Base-by-base conservation (phyloP, 2,888 invertebrate genomes). In the Thyatira batis region DNA sequence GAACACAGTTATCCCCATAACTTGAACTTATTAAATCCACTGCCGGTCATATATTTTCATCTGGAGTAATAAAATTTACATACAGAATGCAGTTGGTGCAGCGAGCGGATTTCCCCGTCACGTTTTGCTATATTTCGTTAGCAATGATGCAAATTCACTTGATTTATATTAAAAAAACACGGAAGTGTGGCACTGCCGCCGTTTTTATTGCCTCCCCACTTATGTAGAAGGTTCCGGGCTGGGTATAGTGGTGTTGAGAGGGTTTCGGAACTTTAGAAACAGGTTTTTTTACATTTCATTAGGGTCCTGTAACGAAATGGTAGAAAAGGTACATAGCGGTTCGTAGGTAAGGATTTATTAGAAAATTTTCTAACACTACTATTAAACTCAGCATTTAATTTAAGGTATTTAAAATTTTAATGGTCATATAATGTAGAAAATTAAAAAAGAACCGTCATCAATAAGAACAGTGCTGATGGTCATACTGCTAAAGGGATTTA, bases 11-110 rank as follows among this genome's bases (percentile, higher is more conserved):
- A 44, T 44, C n/a, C 55, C 49, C 59, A 60, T 49, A 61, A 48
- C 63, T 53, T 21, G 30, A 66, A 68, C 65, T 76, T 73, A 73
- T 69, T 76, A 73, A 73, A 64, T 67, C 63, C 69, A 51, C 67
- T 57, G 50, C 56, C 44, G 54, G 9, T 56, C 59, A 59, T 72
- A 76, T 76, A 78, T 79, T 79, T 78, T 76, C 76, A 80, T 80
- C 74, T 73, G 68, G 56, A 48, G 70, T 73, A 76, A 82, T 82
- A 80, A 81, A 80, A 82, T 82, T 80, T 76, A 65, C 82, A 82
- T 82, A 78, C 62, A 62, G 71, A 80, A 76, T 76, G 81, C 78
- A 73, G 57, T 69, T 58, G 62, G 59, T 66, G 62, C 69, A 61
- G 60, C 69, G 59, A 66, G 54, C 69, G 62, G 71, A 68, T 70